phyloP scores from a whole-genome alignment of 2,888 invertebrate species.

The Cloeon dipterum region DNA sequence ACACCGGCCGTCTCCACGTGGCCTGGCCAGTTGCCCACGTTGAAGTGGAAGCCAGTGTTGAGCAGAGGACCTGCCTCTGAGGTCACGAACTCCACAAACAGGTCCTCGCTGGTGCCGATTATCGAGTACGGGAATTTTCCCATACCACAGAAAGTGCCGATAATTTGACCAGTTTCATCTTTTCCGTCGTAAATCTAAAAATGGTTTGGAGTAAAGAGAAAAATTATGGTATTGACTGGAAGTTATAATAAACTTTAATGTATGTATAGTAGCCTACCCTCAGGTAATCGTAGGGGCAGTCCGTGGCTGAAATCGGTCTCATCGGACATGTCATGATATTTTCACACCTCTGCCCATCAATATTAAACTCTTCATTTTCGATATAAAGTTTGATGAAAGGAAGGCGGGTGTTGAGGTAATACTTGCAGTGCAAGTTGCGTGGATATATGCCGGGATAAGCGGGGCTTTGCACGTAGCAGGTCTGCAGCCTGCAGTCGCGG shows the following conservation, averaged over 20 bases:
- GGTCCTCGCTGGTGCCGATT: slow-evolving; percentile 72
- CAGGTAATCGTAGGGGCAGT: slow-evolving; percentile 11
- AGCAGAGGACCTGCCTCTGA: slow-evolving; percentile 73
- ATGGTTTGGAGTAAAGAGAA: too few relatives aligned
- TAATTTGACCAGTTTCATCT: slow-evolving; percentile 64
- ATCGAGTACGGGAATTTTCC: slow-evolving; percentile 87
- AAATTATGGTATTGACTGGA: too few relatives aligned
- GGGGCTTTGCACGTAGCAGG: slow-evolving; percentile 83
- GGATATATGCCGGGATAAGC: slow-evolving; percentile 86
- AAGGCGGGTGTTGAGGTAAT: slow-evolving; percentile 66
- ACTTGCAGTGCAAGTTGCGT: slow-evolving; percentile 72
- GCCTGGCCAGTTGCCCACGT: slow-evolving; percentile 85
- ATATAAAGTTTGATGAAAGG: slow-evolving; percentile 80
- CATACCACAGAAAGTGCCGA: slow-evolving; percentile 81
- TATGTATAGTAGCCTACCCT: too few relatives aligned
- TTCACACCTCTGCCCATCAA: slow-evolving; percentile 80
- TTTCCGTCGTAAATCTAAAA: slow-evolving; percentile 76
- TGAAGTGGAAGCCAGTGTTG: slow-evolving; percentile 86
- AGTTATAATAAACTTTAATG: too few relatives aligned
- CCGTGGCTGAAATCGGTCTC: slow-evolving; percentile 36
- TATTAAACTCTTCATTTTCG: slow-evolving; percentile 83
- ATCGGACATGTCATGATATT: slow-evolving; percentile 90
- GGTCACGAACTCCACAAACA: slow-evolving; percentile 74
- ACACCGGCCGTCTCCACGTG: slow-evolving; percentile 77
- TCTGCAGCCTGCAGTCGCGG: slow-evolving; percentile 61